Conservation (phyloP, 2,113 vertebrate species). For the Gopherus evgoodei region DNA sequence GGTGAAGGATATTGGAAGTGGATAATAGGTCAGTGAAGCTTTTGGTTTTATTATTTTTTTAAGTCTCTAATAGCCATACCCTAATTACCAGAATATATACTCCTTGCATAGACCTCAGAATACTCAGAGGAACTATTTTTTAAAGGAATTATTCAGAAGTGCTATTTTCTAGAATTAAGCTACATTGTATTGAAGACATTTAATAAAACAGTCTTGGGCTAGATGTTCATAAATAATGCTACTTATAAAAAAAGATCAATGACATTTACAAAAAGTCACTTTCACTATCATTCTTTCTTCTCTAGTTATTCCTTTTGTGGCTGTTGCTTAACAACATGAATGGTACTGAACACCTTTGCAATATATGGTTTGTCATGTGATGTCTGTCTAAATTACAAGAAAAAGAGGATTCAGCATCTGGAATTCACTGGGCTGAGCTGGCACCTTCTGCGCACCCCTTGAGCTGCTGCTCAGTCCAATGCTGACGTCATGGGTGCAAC, state of each 20-base stretch:
- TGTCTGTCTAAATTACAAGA: neutral
- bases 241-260: conserved; percentile 27
- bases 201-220: conserved; percentile 15
- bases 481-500: fast-evolving
- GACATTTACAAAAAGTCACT: neutral
- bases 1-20: neutral
- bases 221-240: conserved; percentile 26
- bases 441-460: neutral
- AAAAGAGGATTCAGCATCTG: neutral
- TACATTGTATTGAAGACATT: neutral
- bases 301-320: conserved; percentile 2
- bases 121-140: conserved; percentile 11
- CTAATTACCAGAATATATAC: conserved; percentile 38
- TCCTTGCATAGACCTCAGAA: neutral
- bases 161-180: neutral
- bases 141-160: neutral
- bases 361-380: neutral
- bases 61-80: neutral
- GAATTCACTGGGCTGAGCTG: neutral
- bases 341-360: neutral
- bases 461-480: neutral
- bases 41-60: neutral
- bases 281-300: neutral
- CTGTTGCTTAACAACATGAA: conserved; percentile 4
- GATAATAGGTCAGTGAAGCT: neutral